Conservation (phyloP, 2,797 vertebrate genomes). For the Amblyopsis hoosieri region DNA sequence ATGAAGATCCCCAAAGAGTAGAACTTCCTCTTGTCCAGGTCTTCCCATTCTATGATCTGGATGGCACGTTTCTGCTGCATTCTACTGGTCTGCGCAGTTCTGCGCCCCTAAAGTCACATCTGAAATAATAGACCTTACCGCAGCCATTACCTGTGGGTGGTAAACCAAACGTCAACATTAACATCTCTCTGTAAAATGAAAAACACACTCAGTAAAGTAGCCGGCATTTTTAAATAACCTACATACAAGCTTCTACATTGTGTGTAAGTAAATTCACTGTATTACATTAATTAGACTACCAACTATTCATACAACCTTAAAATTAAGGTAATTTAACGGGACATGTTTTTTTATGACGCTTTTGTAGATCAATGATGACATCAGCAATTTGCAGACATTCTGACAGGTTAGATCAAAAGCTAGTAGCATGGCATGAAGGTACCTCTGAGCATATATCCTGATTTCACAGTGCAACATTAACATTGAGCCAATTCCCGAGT, state of each 20-base stretch:
- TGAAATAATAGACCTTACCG: neutral
- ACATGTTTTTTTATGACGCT: too few species aligned
- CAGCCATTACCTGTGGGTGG: conserved; percentile 38
- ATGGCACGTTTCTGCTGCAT: conserved; percentile 87
- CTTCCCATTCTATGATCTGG: conserved; percentile 98
- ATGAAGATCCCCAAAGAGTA: conserved; percentile 93
- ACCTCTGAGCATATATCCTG: neutral
- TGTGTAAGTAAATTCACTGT: neutral
- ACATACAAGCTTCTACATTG: neutral
- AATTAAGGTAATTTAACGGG: too few species aligned
- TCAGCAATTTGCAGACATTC: too few species aligned
- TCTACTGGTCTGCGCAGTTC: conserved; percentile 34
- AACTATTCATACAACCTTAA: too few species aligned
- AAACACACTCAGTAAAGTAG: neutral
- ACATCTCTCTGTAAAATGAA: neutral
- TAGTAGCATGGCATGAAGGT: neutral
- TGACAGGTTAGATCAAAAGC: neutral
- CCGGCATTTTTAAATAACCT: neutral
- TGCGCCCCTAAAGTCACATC: conserved; percentile 45
- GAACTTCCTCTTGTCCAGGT: conserved; percentile 98
- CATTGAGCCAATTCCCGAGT: neutral
- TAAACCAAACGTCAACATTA: neutral
- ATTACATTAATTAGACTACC: too few species aligned
- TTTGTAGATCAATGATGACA: too few species aligned
- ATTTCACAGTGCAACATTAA: neutral